Percentiles rank a stretch among this genome's conserved stretches.
Evolutionary conservation across 1,140 invertebrate genomes (phyloP).

Genomic region (Heterodera carotae): DNA sequence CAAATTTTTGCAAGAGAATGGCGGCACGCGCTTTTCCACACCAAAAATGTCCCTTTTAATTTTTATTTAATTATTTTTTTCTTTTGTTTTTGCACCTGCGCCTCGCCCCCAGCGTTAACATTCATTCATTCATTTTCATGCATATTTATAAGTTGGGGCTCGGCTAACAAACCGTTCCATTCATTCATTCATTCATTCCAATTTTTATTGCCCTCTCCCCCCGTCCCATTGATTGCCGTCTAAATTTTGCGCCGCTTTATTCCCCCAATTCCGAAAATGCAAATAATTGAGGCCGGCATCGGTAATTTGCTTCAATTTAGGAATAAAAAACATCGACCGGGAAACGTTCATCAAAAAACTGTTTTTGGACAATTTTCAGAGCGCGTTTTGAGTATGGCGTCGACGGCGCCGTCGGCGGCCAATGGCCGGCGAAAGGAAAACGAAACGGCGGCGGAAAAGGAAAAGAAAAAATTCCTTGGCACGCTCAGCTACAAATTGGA

Average conservation of each 20-base stretch:
- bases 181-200: not conserved
- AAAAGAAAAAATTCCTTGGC: constrained; percentile 66
- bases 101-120: too few relatives aligned
- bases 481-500: constrained; percentile 74
- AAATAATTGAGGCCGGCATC: not conserved
- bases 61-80: too few relatives aligned
- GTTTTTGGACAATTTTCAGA: constrained; percentile 5
- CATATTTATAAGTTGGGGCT: not conserved
- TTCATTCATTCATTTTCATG: too few relatives aligned
- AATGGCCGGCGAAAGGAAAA: constrained; percentile 29
- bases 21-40: too few relatives aligned
- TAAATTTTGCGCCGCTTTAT: not conserved
- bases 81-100: too few relatives aligned
- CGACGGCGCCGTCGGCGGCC: constrained; percentile 22
- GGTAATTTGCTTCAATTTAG: not conserved
- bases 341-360: too few relatives aligned
- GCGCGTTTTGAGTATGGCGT: constrained; percentile 31
- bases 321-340: too few relatives aligned
- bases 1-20: too few relatives aligned
- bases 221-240: not conserved
- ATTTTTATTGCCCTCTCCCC: too few relatives aligned
- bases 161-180: not conserved
- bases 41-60: too few relatives aligned
- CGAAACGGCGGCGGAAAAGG: constrained; percentile 43
- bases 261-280: not conserved